phyloP scores from a whole-genome alignment of 2,888 invertebrate genomes.

The Eristalis arbustorum region DNA sequence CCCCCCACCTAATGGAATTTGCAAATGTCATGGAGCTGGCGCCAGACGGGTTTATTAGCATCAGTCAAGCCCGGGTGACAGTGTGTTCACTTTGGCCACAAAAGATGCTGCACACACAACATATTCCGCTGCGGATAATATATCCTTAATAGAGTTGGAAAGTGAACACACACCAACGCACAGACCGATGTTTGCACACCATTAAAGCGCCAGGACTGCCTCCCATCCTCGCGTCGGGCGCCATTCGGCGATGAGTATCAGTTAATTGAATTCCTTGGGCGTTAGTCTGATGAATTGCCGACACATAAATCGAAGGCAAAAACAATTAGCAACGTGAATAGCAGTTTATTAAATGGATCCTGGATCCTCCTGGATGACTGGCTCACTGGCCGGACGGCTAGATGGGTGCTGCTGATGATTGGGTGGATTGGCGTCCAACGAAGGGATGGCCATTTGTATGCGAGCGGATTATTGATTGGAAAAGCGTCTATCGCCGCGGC shows the following conservation, averaged over 20 bases:
- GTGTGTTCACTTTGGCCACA: conserved; percentile 48
- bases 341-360: conserved; percentile 37
- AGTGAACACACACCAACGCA: conserved; percentile 26
- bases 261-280: conserved; percentile 70
- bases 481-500: conserved; percentile 9
- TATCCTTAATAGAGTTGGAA: conserved; percentile 60
- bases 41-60: conserved; percentile 78
- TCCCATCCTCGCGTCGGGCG: conserved; percentile 21
- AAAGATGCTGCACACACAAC: conserved; percentile 51
- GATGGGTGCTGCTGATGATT: not conserved
- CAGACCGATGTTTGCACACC: conserved; percentile 29
- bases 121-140: conserved; percentile 52
- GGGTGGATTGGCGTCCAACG: not conserved
- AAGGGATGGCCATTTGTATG: conserved; percentile 13
- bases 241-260: conserved; percentile 66
- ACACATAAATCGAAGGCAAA: conserved; percentile 51
- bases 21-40: conserved; percentile 70
- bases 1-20: conserved; percentile 71
- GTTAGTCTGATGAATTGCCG: conserved; percentile 64
- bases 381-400: not conserved
- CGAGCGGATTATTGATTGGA: conserved; percentile 34
- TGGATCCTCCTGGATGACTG: conserved; percentile 3
- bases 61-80: conserved; percentile 73
- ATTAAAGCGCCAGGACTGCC: conserved; percentile 33
- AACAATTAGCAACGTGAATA: conserved; percentile 63